Percentiles rank a stretch among this genome's conserved stretches.
Evolutionary conservation across 2,888 invertebrate species (phyloP).

Genomic region (Pteria penguin): DNA sequence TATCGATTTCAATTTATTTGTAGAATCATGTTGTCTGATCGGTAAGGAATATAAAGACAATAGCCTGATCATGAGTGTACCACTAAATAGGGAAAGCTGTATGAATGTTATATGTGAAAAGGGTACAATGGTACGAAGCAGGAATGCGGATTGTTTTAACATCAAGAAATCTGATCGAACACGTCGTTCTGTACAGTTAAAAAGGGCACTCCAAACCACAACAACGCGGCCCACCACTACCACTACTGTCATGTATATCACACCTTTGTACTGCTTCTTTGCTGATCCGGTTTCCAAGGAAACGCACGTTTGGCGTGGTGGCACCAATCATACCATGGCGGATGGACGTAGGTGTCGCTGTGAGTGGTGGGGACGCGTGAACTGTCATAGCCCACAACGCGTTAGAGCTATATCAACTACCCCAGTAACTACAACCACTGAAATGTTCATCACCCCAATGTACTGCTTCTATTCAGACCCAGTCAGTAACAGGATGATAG

Average conservation of each 20-base stretch:
- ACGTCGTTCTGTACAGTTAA: too few species aligned
- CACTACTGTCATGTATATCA: not conserved
- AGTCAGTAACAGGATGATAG: not conserved
- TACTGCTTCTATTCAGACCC: slow-evolving; percentile 18
- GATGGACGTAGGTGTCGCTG: slow-evolving; percentile 20
- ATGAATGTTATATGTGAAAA: too few species aligned
- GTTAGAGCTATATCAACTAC: too few species aligned
- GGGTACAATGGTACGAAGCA: too few species aligned
- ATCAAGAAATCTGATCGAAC: too few species aligned
- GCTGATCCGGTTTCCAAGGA: not conserved
- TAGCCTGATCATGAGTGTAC: too few species aligned
- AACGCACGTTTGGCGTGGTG: slow-evolving; percentile 13
- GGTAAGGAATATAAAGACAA: too few species aligned
- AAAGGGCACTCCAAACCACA: too few species aligned
- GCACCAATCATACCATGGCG: slow-evolving; percentile 1
- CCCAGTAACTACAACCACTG: slow-evolving; percentile 2
- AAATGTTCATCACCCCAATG: slow-evolving; percentile 4
- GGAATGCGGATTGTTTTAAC: too few species aligned
- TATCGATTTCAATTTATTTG: too few species aligned
- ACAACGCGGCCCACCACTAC: slow-evolving; percentile 4
- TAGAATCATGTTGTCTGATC: too few species aligned
- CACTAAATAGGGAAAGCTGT: too few species aligned
- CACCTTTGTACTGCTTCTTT: slow-evolving; percentile 18
- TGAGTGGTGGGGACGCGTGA: slow-evolving; percentile 21
- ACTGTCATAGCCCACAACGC: slow-evolving; percentile 3